phyloP scores from a whole-genome alignment of 2,888 invertebrate species.

The Trichopria drosophilae region DNA sequence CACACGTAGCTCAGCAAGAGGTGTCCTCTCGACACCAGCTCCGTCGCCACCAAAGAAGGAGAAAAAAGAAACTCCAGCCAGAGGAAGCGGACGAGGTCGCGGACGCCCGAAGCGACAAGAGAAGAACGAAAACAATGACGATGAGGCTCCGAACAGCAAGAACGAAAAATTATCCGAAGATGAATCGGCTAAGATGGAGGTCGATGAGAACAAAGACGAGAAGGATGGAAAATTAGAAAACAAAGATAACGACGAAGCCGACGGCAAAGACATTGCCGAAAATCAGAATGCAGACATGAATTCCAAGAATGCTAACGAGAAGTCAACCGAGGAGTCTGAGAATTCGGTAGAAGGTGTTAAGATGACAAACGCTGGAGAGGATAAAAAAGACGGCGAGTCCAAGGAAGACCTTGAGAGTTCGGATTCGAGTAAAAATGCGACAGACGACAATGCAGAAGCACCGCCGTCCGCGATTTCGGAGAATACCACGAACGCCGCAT shows the following conservation, averaged over 20 bases:
- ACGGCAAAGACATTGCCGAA: slow-evolving; percentile 41
- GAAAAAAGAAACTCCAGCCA: slow-evolving; percentile 52
- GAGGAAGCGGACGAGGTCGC: slow-evolving; percentile 54
- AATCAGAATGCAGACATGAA: slow-evolving; percentile 33
- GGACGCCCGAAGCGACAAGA: slow-evolving; percentile 55
- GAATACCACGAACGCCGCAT: slow-evolving; percentile 41
- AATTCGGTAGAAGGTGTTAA: slow-evolving; percentile 44
- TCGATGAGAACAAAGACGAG: slow-evolving; percentile 47
- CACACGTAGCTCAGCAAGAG: slow-evolving; percentile 64
- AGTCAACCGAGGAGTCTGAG: slow-evolving; percentile 47
- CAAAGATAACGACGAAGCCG: slow-evolving; percentile 41
- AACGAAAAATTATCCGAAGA: slow-evolving; percentile 52
- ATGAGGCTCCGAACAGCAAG: slow-evolving; percentile 50
- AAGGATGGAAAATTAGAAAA: slow-evolving; percentile 38
- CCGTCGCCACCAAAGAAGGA: slow-evolving; percentile 62
- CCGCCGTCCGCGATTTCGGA: slow-evolving; percentile 39
- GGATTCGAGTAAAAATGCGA: slow-evolving; percentile 54
- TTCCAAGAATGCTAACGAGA: slow-evolving; percentile 53
- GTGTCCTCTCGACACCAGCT: slow-evolving; percentile 60
- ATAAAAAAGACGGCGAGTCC: slow-evolving; percentile 47
- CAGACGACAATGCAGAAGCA: slow-evolving; percentile 45
- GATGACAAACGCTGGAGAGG: slow-evolving; percentile 40
- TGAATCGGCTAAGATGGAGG: slow-evolving; percentile 53
- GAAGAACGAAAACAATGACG: slow-evolving; percentile 52
- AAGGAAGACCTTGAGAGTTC: slow-evolving; percentile 48